Evolutionary conservation across 1,140 invertebrate species (phyloP).

Genomic region (Zaprionus africanus): DNA sequence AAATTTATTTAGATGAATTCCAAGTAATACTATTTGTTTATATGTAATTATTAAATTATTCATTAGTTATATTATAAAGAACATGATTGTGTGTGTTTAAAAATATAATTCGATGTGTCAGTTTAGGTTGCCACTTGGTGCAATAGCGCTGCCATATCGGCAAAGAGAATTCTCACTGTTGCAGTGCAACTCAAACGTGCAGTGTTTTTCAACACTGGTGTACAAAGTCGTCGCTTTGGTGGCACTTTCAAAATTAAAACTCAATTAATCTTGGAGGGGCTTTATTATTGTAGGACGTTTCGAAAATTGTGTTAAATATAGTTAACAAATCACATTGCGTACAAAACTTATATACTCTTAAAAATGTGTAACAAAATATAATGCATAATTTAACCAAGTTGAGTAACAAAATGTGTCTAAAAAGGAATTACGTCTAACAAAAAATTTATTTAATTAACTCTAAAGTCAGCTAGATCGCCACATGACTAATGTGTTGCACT

Average conservation of each 20-base stretch:
- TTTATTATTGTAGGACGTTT: constrained; percentile 81
- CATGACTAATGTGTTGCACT: constrained; percentile 16
- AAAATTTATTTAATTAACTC: constrained; percentile 58
- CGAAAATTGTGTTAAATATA: constrained; percentile 65
- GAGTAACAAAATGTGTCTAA: constrained; percentile 66
- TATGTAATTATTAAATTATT: not conserved
- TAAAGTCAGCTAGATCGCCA: constrained; percentile 18
- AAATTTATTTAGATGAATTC: not conserved
- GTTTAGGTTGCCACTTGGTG: not conserved
- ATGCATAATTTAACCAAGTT: constrained; percentile 48
- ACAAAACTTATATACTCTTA: constrained; percentile 58
- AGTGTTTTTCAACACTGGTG: constrained; percentile 3
- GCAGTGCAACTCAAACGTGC: not conserved
- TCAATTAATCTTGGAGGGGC: constrained; percentile 60
- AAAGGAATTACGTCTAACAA: constrained; percentile 45
- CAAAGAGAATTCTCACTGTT: not conserved
- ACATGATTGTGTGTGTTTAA: not conserved
- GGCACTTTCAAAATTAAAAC: constrained; percentile 16
- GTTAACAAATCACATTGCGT: constrained; percentile 77
- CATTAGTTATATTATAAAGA: not conserved
- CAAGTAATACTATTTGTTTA: not conserved
- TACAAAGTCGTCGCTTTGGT: not conserved
- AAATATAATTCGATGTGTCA: not conserved
- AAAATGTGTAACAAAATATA: constrained; percentile 54
- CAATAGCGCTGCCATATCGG: not conserved